Evolutionary conservation across 2,113 vertebrate genomes (phyloP), one percentile per base, ranked within the genome.

Genomic region (Mormoops blainvillei): DNA sequence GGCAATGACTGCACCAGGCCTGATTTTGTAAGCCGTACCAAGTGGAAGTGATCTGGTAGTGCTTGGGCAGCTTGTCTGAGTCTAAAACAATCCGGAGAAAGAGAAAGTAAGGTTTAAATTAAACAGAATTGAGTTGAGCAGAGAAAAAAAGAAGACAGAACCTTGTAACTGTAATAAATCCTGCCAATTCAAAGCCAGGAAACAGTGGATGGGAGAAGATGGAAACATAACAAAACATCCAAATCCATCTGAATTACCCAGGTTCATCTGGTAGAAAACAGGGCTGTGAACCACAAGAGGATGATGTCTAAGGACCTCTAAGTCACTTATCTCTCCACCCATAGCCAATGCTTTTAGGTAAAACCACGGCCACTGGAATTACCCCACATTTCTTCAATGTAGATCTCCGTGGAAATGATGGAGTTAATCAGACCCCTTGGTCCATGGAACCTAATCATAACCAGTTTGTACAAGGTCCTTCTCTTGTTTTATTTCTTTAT

Each of bases 101-200:
- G 54, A 87, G 31, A 85, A 81, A n/a, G 33, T 31, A 77, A 91
- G 38, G 4, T 43, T 89, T 89, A 85, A 84, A 63, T 83, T n/a
- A 74, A 96, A 87, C 12, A 43, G 67, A 68, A 73, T 43, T 93
- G 38, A 96, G 91, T 12, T 50, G 50, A 89, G 96, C 56, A 90
- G 56, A 95, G 58, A 67, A 88, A 90, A 52, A 33, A 26, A 31
- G 16, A 88, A 89, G 54, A 93, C 2, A 20, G 61, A 74, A n/a
- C 22, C 31, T 63, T 63, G 20, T 71, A 80, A 80, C 63, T 52
- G 16, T 54, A 83, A 89, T 70, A 93, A 71, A 91, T 63, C 56
- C 74, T 96, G 80, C 38, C 63, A 70, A 45, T 80, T 86, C 67
- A 84, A 93, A 86, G 73, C 68, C 68, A 84, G 56, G 43, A 78